Conservation (phyloP, 1,140 invertebrate species). For the Ceratosolen fusciceps region DNA sequence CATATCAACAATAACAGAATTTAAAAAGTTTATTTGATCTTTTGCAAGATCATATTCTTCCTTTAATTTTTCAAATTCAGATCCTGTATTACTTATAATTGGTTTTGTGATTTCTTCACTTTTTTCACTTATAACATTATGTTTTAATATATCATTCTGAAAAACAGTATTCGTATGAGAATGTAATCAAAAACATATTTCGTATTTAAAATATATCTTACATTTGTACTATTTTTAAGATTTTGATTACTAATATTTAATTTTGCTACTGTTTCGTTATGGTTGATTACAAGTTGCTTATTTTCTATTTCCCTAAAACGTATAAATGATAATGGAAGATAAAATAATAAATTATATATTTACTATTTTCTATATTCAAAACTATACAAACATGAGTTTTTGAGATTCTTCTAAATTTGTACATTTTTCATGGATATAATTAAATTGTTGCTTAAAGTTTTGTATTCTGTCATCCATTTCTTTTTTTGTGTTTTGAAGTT, state of each 20-base stretch:
- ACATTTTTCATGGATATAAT: slow-evolving; percentile 54
- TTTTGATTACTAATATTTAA: slow-evolving; percentile 63
- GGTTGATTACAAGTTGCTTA: slow-evolving; percentile 61
- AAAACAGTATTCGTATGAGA: slow-evolving; percentile 3
- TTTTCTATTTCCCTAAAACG: slow-evolving; percentile 64
- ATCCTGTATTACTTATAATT: slow-evolving; percentile 20
- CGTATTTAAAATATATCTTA: slow-evolving; percentile 48
- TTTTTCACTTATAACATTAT: slow-evolving; percentile 36
- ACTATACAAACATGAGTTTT: slow-evolving; percentile 57
- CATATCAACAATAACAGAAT: slow-evolving; percentile 96
- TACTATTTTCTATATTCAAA: not conserved
- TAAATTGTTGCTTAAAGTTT: slow-evolving; percentile 61
- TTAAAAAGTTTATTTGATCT: slow-evolving; percentile 91
- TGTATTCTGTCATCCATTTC: slow-evolving; percentile 56
- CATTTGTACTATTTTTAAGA: slow-evolving; percentile 62
- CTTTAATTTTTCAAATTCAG: slow-evolving; percentile 62
- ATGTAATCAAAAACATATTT: not conserved
- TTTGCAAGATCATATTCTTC: slow-evolving; percentile 79
- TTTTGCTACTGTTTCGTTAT: slow-evolving; percentile 56
- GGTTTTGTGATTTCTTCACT: slow-evolving; percentile 45
- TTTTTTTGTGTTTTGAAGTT: slow-evolving; percentile 37
- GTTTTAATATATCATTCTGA: slow-evolving; percentile 46
- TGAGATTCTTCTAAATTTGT: slow-evolving; percentile 57
- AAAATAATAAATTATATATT: slow-evolving; percentile 3
- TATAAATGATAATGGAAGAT: slow-evolving; percentile 31